phyloP scores from a whole-genome alignment of 2,888 invertebrate species.

The Cephus sareptanus region DNA sequence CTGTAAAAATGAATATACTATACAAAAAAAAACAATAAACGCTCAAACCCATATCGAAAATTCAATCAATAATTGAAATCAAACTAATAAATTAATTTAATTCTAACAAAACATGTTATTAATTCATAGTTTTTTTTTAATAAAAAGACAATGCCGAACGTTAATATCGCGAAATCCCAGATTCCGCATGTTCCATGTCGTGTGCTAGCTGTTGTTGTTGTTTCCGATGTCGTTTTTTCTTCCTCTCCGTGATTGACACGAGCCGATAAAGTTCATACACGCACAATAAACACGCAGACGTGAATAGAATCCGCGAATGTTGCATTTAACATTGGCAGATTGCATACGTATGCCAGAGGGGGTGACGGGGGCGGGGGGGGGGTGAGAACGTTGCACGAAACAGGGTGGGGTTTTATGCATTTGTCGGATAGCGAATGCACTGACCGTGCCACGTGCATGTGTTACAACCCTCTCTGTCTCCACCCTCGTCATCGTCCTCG shows the following conservation, averaged over 20 bases:
- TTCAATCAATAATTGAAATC: background rate
- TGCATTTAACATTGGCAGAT: slow-evolving; percentile 59
- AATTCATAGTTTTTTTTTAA: background rate
- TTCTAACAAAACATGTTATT: background rate
- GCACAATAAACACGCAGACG: slow-evolving; percentile 44
- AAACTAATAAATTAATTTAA: background rate
- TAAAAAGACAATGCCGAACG: background rate
- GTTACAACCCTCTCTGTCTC: slow-evolving; percentile 53
- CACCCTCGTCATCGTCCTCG: slow-evolving; percentile 29
- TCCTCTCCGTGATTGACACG: slow-evolving; percentile 49
- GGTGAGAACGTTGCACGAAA: slow-evolving; percentile 3
- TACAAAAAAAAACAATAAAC: background rate
- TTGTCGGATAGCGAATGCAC: slow-evolving; percentile 59
- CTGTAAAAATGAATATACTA: background rate
- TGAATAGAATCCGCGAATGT: slow-evolving; percentile 41
- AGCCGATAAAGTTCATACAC: slow-evolving; percentile 54
- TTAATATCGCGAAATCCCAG: background rate
- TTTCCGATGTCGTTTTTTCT: background rate
- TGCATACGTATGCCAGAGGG: slow-evolving; percentile 40
- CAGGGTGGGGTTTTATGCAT: slow-evolving; percentile 50
- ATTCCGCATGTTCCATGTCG: slow-evolving; percentile 9
- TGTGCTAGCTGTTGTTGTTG: background rate
- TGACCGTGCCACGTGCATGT: slow-evolving; percentile 64
- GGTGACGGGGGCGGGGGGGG: slow-evolving; percentile 1
- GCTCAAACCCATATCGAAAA: background rate